Evolutionary conservation across 53 echinoderm and acorn worm species (phyloP), one percentile per base, ranked within the genome.

Genomic region (Mesocentrotus franciscanus): DNA sequence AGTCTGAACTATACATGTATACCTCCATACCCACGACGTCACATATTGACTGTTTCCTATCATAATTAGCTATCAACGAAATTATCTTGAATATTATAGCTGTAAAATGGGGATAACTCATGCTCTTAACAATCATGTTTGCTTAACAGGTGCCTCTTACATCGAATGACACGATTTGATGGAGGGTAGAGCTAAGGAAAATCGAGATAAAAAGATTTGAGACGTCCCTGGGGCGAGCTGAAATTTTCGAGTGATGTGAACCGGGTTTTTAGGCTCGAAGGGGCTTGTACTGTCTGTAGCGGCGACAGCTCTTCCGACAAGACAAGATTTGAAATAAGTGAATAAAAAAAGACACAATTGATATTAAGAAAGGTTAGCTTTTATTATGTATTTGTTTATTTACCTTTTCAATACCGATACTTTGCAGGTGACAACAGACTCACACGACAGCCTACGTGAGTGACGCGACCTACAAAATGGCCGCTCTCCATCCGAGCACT

Each of bases 371-470:
- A 56, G 92, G 35, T 87, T 57, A 58, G 29, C 15, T 74, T 74
- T 71, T 56, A 10, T 92, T 27, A 75, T 62, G 64, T 91, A 64
- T 92, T 74, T 92, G 92, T 92, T 92, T 92, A 92, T 92, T 92
- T 87, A 87, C 87, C 87, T 87, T 87, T 58, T 4, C 87, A 55
- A 56, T 87, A 87, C 58, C 87, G 58, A 57, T 57, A 87, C 87
- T 59, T 26, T 87, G n/a, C 58, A 87, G 87, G 87, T 87, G 87
- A 59, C 56, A 84, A 58, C 87, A 26, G 58, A 27, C 87, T 58
- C 87, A 87, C 87, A 87, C 87, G 11, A 20, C 87, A 56, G 87
- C 58, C 56, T 87, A 87, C 87, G 87, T 87, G 87, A 87, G 87
- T 87, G 58, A 57, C 58, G 8, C 58, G 87, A 58, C 87, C 87